phyloP scores from a whole-genome alignment of 1,140 invertebrate genomes.

The Stratiolaelaps scimitus region DNA sequence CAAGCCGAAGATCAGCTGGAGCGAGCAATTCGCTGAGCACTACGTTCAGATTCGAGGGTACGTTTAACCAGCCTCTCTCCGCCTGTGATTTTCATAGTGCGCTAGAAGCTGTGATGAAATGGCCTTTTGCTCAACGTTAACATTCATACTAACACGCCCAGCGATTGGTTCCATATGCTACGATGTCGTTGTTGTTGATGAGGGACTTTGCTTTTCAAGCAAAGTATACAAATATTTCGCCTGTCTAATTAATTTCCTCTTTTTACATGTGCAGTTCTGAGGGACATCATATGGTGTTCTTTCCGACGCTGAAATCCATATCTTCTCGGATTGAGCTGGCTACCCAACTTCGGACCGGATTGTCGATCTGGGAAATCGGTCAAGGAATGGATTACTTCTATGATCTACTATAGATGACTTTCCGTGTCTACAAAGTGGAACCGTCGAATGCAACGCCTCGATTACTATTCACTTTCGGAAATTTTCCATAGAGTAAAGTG shows the following conservation, averaged over 20 bases:
- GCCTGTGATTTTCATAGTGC: no score
- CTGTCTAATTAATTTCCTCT: conserved; percentile 30
- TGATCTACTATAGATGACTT: conserved; percentile 56
- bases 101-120: no score
- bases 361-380: conserved; percentile 88
- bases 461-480: no score
- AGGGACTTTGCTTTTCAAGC: neutral
- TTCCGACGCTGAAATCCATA: conserved; percentile 74
- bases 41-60: conserved; percentile 57
- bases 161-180: no score
- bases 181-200: no score
- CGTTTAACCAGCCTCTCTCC: conserved; percentile 50
- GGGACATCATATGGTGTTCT: conserved; percentile 64
- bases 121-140: no score
- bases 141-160: no score
- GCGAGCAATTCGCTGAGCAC: conserved; percentile 65
- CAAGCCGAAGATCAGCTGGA: conserved; percentile 60
- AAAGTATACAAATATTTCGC: neutral
- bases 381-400: conserved; percentile 91
- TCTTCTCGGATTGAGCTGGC: conserved; percentile 64
- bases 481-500: no score
- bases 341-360: conserved; percentile 59
- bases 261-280: conserved; percentile 48
- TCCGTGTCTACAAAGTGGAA: neutral
- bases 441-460: neutral